phyloP scores from a whole-genome alignment of 2,888 invertebrate species.

The Ornithoptera alexandrae region DNA sequence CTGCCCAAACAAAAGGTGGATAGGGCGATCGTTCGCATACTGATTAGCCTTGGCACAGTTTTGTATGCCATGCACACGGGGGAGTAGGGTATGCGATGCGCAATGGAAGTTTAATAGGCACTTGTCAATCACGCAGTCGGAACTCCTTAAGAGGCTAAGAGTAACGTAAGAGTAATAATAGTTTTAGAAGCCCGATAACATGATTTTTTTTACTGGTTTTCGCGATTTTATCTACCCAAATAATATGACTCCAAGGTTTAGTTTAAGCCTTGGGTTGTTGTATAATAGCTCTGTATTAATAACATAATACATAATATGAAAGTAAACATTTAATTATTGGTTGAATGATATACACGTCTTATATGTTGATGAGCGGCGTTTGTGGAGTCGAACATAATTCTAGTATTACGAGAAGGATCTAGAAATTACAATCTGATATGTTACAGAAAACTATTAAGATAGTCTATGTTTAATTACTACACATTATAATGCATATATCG shows the following conservation, averaged over 20 bases:
- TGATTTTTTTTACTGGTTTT: background rate
- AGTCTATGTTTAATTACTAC: too few relatives aligned
- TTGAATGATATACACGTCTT: background rate
- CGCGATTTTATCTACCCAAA: too few relatives aligned
- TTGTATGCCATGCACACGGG: conserved; percentile 60
- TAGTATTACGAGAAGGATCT: background rate
- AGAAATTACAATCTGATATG: too few relatives aligned
- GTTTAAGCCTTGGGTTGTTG: background rate
- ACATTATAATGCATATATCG: too few relatives aligned
- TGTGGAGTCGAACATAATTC: background rate
- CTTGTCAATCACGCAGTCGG: conserved; percentile 69
- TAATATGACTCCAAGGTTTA: background rate
- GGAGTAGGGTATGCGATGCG: conserved; percentile 54
- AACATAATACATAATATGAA: background rate
- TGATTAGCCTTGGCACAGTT: conserved; percentile 53
- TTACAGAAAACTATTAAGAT: too few relatives aligned
- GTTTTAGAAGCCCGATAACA: conserved; percentile 25
- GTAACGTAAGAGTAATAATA: conserved; percentile 30
- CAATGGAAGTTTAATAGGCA: conserved; percentile 68
- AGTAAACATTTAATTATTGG: background rate
- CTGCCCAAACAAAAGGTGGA: conserved; percentile 76
- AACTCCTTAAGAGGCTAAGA: conserved; percentile 61
- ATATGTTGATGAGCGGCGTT: background rate
- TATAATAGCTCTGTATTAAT: background rate
- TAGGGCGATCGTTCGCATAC: conserved; percentile 64